Evolutionary conservation across 1,140 invertebrate species (phyloP).

Genomic region (Panulirus ornatus): DNA sequence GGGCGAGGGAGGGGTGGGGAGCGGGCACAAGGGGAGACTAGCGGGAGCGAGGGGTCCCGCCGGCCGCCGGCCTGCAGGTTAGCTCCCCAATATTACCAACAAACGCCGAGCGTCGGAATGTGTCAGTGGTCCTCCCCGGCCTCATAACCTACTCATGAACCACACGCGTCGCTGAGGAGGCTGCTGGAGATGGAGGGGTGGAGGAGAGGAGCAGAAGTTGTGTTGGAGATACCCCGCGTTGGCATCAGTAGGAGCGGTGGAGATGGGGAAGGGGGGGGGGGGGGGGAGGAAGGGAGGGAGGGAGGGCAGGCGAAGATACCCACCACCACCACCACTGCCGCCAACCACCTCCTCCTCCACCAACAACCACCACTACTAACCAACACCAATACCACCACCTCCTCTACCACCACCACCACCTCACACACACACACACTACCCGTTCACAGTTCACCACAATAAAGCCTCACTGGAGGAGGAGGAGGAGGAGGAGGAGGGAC

Average conservation of each 20-base stretch:
- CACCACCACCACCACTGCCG: conserved; percentile 10
- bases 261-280: background rate
- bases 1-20: conserved; percentile 27
- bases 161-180: background rate
- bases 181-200: background rate
- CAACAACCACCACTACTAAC: background rate
- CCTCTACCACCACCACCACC: background rate
- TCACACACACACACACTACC: conserved; percentile 31
- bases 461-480: background rate
- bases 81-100: background rate
- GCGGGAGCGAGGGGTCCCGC: conserved; percentile 22
- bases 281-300: background rate
- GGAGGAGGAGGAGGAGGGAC: background rate
- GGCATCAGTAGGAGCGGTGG: conserved; percentile 13
- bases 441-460: conserved; percentile 1
- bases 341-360: background rate
- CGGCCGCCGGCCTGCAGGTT: background rate
- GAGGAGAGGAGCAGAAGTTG: background rate
- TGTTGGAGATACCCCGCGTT: background rate
- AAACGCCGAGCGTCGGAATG: background rate
- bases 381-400: conserved; percentile 20
- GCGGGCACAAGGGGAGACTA: conserved; percentile 31
- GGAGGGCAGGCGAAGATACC: conserved; percentile 25
- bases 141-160: background rate
- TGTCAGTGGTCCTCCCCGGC: too few relatives aligned